These are phyloP conservation scores for Shinisaurus crocodilurus DNA, from an alignment of 2,113 vertebrate species.

Conservation along the genomic window DNA sequence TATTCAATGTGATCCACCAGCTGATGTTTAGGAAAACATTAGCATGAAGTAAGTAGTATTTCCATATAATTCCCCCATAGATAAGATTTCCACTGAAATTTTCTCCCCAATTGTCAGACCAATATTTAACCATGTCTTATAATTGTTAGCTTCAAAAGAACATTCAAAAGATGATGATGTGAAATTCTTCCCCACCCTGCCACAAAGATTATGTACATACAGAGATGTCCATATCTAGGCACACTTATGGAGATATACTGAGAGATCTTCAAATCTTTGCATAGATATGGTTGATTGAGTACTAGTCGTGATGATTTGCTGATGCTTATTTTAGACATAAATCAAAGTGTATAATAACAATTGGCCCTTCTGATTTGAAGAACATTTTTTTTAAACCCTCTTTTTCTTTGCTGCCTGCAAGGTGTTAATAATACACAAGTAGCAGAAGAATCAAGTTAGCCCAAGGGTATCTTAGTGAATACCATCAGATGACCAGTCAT, in stretches of 20 bases:
- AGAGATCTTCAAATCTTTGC: not conserved
- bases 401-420: conserved; percentile 11
- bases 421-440: not conserved
- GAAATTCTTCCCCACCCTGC: no score
- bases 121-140: not conserved
- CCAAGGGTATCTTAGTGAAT: not conserved
- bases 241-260: no score
- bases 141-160: not conserved
- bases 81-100: not conserved
- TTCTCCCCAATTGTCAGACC: not conserved
- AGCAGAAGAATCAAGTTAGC: not conserved
- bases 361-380: not conserved
- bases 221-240: no score
- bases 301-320: not conserved
- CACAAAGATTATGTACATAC: no score
- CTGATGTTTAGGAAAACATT: not conserved
- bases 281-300: not conserved
- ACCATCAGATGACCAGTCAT: conserved; percentile 21
- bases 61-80: not conserved
- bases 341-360: not conserved
- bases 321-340: not conserved
- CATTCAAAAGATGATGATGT: not conserved
- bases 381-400: not conserved
- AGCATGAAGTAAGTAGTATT: not conserved
- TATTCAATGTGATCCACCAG: not conserved